Evolutionary conservation across 2,797 vertebrate species (phyloP), one percentile per base, ranked within the genome.

Genomic region (Cirrhinus molitorella): DNA sequence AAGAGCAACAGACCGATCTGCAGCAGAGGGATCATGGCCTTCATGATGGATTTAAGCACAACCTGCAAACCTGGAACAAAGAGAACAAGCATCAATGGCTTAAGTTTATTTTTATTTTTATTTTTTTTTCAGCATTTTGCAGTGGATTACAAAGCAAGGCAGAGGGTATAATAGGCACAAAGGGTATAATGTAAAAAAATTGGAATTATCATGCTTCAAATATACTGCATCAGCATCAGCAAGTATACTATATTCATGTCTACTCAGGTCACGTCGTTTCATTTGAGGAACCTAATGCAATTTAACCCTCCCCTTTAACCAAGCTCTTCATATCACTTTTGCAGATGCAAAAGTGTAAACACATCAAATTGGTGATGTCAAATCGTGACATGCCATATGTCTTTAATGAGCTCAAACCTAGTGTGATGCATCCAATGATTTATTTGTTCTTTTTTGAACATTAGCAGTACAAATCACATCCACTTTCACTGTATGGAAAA

Each of bases 11-110:
- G 94, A 88, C 97, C 97, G 34, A 98, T 99, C 93, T 99, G 97
- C 89, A 98, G 96, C 92, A 99, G 93, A 21, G 97, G 97, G 87
- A 99, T 98, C 97, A 98, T 99, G 87, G 97, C 97, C 94, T 99
- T 99, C 97, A 98, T 99, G 94, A 99, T 99, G 81, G 97, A 98
- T 92, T 99, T 98, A 85, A 99, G 95, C 90, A 99, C 97, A 84
- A 99, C 97, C 94, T 99, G 97, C 92, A 98, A 94, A 95, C 97
- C 97, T 99, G 90, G 70, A 90, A 82, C 68, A 86, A 49, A 91
- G 72, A 87, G 21, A 9, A 6, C 14, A 45, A 16, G 51, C 43
- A 67, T 47, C 14, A 16, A 3, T 11, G n/a, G 5, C 53, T 67
- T 21, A 63, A 5, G 2, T 16, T 25, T 34, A 5, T 47, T 70